These are phyloP conservation scores for Neocloeon triangulifer DNA, from an alignment of 1,140 invertebrate species.

Conservation along the genomic window DNA sequence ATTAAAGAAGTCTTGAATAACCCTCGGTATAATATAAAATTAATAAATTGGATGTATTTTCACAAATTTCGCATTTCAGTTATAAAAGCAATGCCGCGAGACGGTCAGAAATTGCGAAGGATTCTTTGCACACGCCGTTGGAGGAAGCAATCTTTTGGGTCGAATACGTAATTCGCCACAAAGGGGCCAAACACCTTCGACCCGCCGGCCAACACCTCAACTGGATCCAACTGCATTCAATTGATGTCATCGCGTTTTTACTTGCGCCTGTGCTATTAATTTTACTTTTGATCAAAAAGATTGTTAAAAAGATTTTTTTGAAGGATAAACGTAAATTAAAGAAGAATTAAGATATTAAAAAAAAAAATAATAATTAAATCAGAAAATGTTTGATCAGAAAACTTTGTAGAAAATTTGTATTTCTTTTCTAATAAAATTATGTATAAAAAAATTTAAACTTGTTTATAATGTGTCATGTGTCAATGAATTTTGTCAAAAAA, in stretches of 20 bases:
- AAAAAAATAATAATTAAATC: too few species aligned
- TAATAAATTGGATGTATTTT: background rate
- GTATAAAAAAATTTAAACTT: too few species aligned
- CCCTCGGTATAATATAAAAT: constrained; percentile 6
- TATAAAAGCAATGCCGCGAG: constrained; percentile 6
- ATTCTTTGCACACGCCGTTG: constrained; percentile 10
- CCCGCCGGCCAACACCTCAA: constrained; percentile 7
- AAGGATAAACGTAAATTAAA: too few species aligned
- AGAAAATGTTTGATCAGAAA: too few species aligned
- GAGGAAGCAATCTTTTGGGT: constrained; percentile 13
- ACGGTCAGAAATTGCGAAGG: constrained; percentile 10
- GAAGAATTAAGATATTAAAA: too few species aligned
- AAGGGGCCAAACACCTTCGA: constrained; percentile 10
- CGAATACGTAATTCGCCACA: constrained; percentile 13
- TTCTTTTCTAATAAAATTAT: too few species aligned
- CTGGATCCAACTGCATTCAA: constrained; percentile 9
- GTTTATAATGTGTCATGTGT: too few species aligned
- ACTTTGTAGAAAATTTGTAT: too few species aligned
- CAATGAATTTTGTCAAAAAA: too few species aligned
- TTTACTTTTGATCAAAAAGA: too few species aligned
- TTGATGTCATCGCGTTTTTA: constrained; percentile 8
- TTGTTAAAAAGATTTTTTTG: too few species aligned
- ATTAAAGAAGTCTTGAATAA: constrained; percentile 7
- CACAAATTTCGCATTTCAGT: constrained; percentile 6
- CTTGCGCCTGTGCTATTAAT: too few species aligned